Evolutionary conservation across 2,888 invertebrate species (phyloP).

Genomic region (Amaurobius ferox): DNA sequence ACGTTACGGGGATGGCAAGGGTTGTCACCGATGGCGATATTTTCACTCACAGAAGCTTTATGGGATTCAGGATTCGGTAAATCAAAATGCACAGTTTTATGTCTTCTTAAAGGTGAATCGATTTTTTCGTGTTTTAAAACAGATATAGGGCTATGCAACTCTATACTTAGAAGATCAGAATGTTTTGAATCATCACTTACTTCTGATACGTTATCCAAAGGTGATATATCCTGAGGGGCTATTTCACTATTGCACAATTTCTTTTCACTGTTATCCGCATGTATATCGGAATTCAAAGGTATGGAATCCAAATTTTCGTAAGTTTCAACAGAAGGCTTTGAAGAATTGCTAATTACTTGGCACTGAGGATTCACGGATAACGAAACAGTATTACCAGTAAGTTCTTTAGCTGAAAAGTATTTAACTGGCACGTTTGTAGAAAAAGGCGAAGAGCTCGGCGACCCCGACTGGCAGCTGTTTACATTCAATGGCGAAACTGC

Average conservation of each 20-base stretch:
- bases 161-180: background rate
- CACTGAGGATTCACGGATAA: background rate
- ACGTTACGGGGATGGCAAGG: constrained; percentile 17
- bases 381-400: background rate
- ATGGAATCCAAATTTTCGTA: background rate
- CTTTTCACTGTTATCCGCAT: background rate
- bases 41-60: background rate
- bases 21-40: too few species aligned
- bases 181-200: background rate
- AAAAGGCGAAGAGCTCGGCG: background rate
- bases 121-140: constrained; percentile 40
- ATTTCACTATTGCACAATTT: too few species aligned
- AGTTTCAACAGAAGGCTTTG: background rate
- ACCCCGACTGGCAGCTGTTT: background rate
- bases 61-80: constrained; percentile 15
- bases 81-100: constrained; percentile 49
- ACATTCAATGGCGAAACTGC: background rate
- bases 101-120: constrained; percentile 37
- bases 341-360: background rate
- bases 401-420: constrained; percentile 14
- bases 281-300: background rate
- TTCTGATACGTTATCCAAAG: constrained; percentile 1
- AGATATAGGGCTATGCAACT: constrained; percentile 13
- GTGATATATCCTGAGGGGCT: background rate
- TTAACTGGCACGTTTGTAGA: background rate